Evolutionary conservation across 2,113 vertebrate species (phyloP).

Genomic region (Cyanoramphus novaezelandiae): DNA sequence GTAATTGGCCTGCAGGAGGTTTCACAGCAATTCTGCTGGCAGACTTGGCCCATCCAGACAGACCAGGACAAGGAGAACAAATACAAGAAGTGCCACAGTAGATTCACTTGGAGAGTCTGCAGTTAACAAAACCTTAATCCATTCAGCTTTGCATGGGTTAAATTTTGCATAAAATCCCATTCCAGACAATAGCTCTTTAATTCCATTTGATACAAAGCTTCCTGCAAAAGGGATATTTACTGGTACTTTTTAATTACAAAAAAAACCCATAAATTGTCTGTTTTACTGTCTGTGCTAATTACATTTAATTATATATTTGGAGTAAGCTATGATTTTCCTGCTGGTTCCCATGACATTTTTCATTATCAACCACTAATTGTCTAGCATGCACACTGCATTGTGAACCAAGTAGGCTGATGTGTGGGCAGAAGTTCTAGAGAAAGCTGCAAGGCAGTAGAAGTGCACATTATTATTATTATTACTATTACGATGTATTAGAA

Average conservation of each 20-base stretch:
- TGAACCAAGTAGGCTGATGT: conserved; percentile 74
- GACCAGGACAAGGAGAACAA: background rate
- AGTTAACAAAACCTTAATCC: background rate
- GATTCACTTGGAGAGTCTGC: background rate
- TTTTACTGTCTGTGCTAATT: conserved; percentile 82
- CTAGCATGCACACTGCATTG: conserved; percentile 68
- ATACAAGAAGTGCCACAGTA: background rate
- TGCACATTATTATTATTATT: conserved; percentile 73
- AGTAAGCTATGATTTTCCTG: conserved; percentile 79
- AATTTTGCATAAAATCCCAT: conserved; percentile 44
- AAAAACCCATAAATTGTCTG: conserved; percentile 76
- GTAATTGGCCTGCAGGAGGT: background rate
- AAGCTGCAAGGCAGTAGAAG: conserved; percentile 68
- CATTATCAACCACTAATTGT: conserved; percentile 80
- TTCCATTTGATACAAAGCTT: conserved; percentile 65
- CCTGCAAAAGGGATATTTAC: conserved; percentile 71
- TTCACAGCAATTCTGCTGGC: background rate
- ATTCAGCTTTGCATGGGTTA: conserved; percentile 6
- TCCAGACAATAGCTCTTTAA: conserved; percentile 53
- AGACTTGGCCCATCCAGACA: background rate
- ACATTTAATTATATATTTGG: conserved; percentile 77
- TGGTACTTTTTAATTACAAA: conserved; percentile 73
- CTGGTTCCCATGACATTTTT: conserved; percentile 80
- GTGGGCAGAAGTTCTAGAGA: conserved; percentile 74
- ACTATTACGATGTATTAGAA: conserved; percentile 74